A percentile compares a stretch with the other conserved stretches of the same genome.
These are phyloP conservation scores for Watsonalla binaria DNA, from an alignment of 2,888 invertebrate species.

Conservation along the genomic window DNA sequence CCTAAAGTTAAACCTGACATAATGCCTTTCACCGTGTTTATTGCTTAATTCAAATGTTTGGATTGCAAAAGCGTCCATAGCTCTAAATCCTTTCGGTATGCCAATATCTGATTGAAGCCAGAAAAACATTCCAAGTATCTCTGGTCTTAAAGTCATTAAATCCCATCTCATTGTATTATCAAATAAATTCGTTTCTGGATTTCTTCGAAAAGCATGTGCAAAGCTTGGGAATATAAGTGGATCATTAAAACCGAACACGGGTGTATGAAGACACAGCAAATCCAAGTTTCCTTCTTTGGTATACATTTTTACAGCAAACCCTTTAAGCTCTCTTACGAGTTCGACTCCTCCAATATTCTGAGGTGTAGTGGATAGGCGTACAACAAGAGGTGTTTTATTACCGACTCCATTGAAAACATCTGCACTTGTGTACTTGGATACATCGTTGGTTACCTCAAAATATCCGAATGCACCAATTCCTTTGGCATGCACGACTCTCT, in stretches of 20 bases:
- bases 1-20: conserved; percentile 93
- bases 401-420: conserved; percentile 85
- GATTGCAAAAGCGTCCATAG: conserved; percentile 95
- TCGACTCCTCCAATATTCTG: conserved; percentile 90
- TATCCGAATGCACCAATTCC: conserved; percentile 92
- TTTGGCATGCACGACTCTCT: conserved; percentile 94
- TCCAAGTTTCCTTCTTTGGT: conserved; percentile 94
- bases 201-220: conserved; percentile 94
- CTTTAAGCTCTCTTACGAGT: conserved; percentile 90
- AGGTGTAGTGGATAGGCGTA: conserved; percentile 80
- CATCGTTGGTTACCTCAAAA: conserved; percentile 90
- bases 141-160: conserved; percentile 89
- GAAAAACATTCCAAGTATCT: conserved; percentile 88
- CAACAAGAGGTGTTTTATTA: conserved; percentile 86
- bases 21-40: conserved; percentile 81
- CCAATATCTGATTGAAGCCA: conserved; percentile 92
- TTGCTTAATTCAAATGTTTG: conserved; percentile 94
- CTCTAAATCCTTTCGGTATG: conserved; percentile 91
- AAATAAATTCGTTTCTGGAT: conserved; percentile 91
- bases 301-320: conserved; percentile 94
- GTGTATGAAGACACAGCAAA: conserved; percentile 92
- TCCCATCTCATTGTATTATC: conserved; percentile 96
- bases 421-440: conserved; percentile 85
- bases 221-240: conserved; percentile 92
- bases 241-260: conserved; percentile 93